phyloP scores from a whole-genome alignment of 1,140 invertebrate species.

The Conus ventricosus region DNA sequence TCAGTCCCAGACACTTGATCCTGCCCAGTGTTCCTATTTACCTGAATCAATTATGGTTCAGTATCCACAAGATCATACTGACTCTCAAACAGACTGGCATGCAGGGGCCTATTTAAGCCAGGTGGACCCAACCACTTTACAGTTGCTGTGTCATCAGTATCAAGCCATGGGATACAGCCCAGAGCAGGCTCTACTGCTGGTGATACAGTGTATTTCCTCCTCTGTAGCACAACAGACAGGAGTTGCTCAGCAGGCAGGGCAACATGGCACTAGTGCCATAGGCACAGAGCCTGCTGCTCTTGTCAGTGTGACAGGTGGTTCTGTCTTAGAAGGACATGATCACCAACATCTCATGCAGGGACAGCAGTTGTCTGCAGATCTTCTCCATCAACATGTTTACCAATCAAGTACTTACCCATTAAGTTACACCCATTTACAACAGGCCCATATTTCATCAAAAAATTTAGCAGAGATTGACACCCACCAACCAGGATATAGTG shows the following conservation, averaged over 20 bases:
- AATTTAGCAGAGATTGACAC: not conserved
- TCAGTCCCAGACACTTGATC: not conserved
- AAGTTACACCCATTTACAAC: not conserved
- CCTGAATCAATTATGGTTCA: not conserved
- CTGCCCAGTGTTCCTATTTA: not conserved
- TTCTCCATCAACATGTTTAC: not conserved
- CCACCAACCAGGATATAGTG: not conserved
- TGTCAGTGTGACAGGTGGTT: not conserved
- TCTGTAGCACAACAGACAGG: not conserved
- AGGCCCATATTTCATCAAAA: not conserved
- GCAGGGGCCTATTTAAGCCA: not conserved
- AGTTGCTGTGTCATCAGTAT: slow-evolving; percentile 21
- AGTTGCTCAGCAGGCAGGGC: not conserved
- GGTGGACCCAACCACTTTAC: slow-evolving; percentile 1
- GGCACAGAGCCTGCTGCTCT: not conserved
- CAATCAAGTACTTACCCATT: not conserved
- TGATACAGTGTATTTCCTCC: slow-evolving; percentile 2
- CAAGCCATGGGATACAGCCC: slow-evolving; percentile 20
- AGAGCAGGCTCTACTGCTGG: slow-evolving; percentile 19
- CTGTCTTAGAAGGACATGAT: not conserved
- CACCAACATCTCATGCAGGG: not conserved
- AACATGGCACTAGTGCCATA: not conserved
- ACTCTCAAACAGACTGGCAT: slow-evolving; percentile 9
- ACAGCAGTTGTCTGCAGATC: not conserved
- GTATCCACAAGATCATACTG: slow-evolving; percentile 15